phyloP scores from a whole-genome alignment of 1,140 invertebrate species.

The Drosophila nebulosa region DNA sequence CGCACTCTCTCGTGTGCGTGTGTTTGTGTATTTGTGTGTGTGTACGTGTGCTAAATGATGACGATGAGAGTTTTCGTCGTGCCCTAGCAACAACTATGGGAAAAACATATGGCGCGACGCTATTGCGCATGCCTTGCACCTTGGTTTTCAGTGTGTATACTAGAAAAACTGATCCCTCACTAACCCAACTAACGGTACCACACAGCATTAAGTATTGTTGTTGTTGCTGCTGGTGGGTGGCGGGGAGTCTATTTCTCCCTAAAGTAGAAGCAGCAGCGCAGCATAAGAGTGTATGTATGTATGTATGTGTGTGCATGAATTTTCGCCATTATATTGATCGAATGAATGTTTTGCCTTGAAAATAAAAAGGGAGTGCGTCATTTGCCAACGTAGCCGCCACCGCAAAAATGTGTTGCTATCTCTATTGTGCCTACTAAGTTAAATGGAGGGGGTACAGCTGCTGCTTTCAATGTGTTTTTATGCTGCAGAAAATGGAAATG shows the following conservation, averaged over 20 bases:
- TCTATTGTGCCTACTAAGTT: background rate
- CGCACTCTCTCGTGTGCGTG: slow-evolving; percentile 4
- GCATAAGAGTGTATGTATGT: background rate
- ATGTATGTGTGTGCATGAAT: background rate
- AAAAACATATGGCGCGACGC: slow-evolving; percentile 42
- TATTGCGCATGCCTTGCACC: slow-evolving; percentile 67
- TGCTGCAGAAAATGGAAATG: background rate
- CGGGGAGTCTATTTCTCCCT: slow-evolving; percentile 28
- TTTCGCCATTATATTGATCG: slow-evolving; percentile 7
- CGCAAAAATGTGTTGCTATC: background rate
- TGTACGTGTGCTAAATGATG: slow-evolving; percentile 40
- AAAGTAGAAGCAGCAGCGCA: slow-evolving; percentile 1
- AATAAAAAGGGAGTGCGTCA: slow-evolving; percentile 4
- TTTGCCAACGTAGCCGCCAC: background rate
- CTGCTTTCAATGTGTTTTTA: background rate
- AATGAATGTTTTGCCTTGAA: slow-evolving; percentile 1
- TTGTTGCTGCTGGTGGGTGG: slow-evolving; percentile 25
- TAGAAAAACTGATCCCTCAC: slow-evolving; percentile 72
- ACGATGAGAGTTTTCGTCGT: slow-evolving; percentile 1
- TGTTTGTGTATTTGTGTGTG: too few species aligned
- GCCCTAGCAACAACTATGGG: slow-evolving; percentile 23
- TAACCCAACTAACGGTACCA: slow-evolving; percentile 60
- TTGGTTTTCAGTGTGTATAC: slow-evolving; percentile 57
- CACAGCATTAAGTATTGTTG: slow-evolving; percentile 7
- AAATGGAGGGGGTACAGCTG: background rate